These are phyloP conservation scores for Agapostemon virescens DNA, from an alignment of 2,888 invertebrate species.

Conservation along the genomic window DNA sequence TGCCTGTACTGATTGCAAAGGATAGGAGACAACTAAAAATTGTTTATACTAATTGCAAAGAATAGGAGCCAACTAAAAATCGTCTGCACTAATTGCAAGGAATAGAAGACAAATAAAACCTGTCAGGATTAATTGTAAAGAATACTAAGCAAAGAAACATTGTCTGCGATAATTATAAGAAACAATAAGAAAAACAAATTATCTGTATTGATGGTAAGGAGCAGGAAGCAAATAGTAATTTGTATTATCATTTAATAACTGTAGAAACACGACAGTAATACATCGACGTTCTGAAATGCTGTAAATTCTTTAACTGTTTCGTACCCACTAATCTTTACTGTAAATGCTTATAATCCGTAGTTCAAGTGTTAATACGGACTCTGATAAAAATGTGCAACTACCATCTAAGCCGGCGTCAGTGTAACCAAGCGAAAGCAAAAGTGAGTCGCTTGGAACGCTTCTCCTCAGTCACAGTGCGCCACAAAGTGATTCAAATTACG, in stretches of 20 bases:
- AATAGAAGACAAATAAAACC: too few relatives aligned
- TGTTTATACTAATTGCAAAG: too few relatives aligned
- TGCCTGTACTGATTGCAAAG: too few relatives aligned
- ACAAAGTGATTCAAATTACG: conserved; percentile 1
- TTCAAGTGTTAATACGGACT: neutral
- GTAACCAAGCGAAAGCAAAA: neutral
- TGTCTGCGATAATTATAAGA: too few relatives aligned
- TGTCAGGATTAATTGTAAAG: too few relatives aligned
- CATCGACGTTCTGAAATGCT: neutral
- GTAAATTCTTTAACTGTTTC: neutral
- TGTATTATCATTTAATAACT: neutral
- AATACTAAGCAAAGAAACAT: too few relatives aligned
- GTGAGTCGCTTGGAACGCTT: neutral
- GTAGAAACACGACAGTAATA: neutral
- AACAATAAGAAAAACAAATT: neutral
- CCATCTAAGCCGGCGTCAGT: neutral
- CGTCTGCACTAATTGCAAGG: too few relatives aligned
- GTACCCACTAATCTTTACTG: neutral
- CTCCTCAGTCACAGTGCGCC: neutral
- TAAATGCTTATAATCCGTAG: neutral
- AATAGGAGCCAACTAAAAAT: too few relatives aligned
- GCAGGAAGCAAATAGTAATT: neutral
- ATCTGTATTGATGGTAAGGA: too few relatives aligned
- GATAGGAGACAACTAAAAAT: too few relatives aligned
- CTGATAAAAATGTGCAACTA: neutral